Evolutionary conservation across 2,113 vertebrate species (phyloP), one percentile per base, ranked within the genome.

Genomic region (Agelaius phoeniceus): DNA sequence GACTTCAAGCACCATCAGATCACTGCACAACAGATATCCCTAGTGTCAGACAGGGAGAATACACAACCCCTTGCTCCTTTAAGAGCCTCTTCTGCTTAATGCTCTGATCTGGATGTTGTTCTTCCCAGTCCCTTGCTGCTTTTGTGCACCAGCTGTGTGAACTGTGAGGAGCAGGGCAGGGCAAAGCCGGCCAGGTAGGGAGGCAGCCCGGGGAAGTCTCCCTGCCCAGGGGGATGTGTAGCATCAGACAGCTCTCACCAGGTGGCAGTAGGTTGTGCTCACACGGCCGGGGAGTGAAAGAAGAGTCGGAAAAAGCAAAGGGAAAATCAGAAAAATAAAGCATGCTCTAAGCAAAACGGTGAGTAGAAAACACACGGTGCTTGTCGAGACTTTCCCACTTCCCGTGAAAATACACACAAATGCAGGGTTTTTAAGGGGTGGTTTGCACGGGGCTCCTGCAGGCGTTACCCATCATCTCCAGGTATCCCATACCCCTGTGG

Each of bases 101-200:
- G 57, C 80, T 59, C 15, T 74, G 62, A 28, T 69, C 37, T 61
- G 3, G 1, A 22, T 1, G 2, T 9, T 57, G 37, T 15, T 66
- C 10, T 52, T 65, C 16, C 41, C 48, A 39, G 48, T 4, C 14
- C 12, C 11, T 52, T 73, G n/a, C 44, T 57, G 54, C 12, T 69
- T 81, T 74, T 4, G 4, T 58, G 37, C 23, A 54, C 24, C 22
- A 16, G 35, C 14, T 0, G 0, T 19, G 26, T 11, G 46, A 74
- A 62, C 13, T 0, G 0, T 2, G 3, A 71, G 52, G 26, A 93
- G n/a, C 7, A 0, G 0, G 15, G 55, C 22, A 57, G 23, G 37
- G 55, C 15, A 44, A 54, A 84, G 43, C 24, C 0, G 0, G 4
- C 8, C 43, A 67, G 37, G 51, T 4, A 54, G 31, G 28, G 43